phyloP scores from a whole-genome alignment of 2,797 vertebrate genomes.

The Tenualosa thibaudeaui region DNA sequence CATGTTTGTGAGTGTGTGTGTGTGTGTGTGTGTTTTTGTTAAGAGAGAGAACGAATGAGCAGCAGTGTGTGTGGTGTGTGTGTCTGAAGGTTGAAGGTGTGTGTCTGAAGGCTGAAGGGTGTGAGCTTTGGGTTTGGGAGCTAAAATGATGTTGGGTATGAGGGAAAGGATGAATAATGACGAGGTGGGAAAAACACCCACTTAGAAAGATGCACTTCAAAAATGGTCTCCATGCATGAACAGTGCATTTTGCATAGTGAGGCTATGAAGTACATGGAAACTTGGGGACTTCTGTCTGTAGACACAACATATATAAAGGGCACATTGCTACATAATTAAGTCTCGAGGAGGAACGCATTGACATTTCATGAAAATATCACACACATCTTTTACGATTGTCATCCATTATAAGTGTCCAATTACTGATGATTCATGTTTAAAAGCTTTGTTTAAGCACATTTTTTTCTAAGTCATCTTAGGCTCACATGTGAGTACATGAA shows the following conservation, averaged over 20 bases:
- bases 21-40: too few relatives aligned
- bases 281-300: too few relatives aligned
- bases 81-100: too few relatives aligned
- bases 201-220: neutral
- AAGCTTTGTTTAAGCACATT: neutral
- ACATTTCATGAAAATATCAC: constrained; percentile 19
- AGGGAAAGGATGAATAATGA: neutral
- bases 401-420: neutral
- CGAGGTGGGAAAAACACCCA: neutral
- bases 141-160: neutral
- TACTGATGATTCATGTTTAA: constrained; percentile 19
- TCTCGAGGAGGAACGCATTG: neutral
- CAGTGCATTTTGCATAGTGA: neutral
- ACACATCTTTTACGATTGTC: neutral
- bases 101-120: neutral
- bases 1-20: too few relatives aligned
- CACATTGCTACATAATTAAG: neutral
- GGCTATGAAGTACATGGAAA: neutral
- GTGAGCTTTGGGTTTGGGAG: neutral
- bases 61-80: too few relatives aligned
- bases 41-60: too few relatives aligned
- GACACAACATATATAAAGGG: neutral
- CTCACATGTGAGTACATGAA: neutral
- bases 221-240: neutral
- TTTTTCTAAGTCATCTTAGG: neutral